phyloP scores from a whole-genome alignment of 2,888 invertebrate genomes.

The Sphaerophoria taeniata region DNA sequence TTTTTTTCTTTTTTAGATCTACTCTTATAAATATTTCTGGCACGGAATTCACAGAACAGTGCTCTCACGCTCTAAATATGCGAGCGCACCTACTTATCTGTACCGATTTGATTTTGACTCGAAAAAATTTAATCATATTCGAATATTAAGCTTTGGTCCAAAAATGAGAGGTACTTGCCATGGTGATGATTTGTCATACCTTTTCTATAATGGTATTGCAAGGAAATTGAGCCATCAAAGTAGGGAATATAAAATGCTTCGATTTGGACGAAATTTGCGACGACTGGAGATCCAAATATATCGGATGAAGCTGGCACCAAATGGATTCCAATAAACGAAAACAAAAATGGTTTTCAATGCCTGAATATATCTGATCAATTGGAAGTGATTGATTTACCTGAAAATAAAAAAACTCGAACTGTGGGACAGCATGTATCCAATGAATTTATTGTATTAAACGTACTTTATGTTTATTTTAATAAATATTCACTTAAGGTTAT shows the following conservation, averaged over 20 bases:
- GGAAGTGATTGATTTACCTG: constrained; percentile 81
- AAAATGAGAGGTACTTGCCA: constrained; percentile 82
- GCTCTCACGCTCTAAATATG: constrained; percentile 78
- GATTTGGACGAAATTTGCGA: constrained; percentile 80
- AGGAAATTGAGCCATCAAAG: constrained; percentile 79
- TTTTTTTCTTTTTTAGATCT: constrained; percentile 77
- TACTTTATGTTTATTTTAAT: neutral
- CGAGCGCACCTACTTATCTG: constrained; percentile 80
- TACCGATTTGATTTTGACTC: constrained; percentile 83
- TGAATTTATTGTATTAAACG: constrained; percentile 59
- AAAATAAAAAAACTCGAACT: constrained; percentile 80
- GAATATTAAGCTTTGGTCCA: constrained; percentile 81
- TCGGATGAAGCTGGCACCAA: constrained; percentile 22
- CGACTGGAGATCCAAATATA: constrained; percentile 80
- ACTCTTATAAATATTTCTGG: constrained; percentile 82
- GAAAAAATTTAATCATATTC: constrained; percentile 81
- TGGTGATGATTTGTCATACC: constrained; percentile 82
- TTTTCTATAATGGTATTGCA: constrained; percentile 81
- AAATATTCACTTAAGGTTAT: neutral
- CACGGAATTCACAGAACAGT: constrained; percentile 81
- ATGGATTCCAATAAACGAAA: constrained; percentile 78
- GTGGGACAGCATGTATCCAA: constrained; percentile 80
- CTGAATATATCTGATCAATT: constrained; percentile 81
- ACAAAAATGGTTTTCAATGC: constrained; percentile 79
- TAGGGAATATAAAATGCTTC: constrained; percentile 81